Base-by-base conservation (phyloP, 2,888 invertebrate species). In the Colostygia pectinataria region DNA sequence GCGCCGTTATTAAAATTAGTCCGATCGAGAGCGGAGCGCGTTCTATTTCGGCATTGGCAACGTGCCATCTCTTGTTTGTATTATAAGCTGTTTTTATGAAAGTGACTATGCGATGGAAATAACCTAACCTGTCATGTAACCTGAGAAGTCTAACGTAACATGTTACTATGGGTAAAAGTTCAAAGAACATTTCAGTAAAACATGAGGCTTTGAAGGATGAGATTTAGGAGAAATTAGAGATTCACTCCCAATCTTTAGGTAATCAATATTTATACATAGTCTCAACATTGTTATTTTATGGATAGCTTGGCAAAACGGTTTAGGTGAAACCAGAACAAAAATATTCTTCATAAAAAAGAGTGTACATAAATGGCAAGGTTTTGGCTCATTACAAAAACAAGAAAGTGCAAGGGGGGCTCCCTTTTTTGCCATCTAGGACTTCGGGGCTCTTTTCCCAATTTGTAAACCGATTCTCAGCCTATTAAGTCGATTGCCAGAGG, bases 1-100 rank as follows among this genome's bases (percentile, higher is more conserved):
- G 71, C 77, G 74, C 71, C 82, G 74, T 79, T 82, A 84, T 86
- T 85, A 84, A 87, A 89, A 85, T 90, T 83, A 89, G 89, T 84
- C 72, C 77, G 77, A 80, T 83, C 80, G 83, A 81, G 84, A 88
- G 79, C 82, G 75, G 86, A 79, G 76, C 78, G 77, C 71, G 80
- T 76, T 80, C 89, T 90, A 90, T 90, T 90, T 89, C 77, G 60
- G 75, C 46, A 51, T 77, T 90, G 90, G 90, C 90, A 80, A 55
- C 63, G 59, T 83, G 90, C 90, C 90, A 90, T 81, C 81, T 79
- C 81, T 85, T 84, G 90, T 90, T 90, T 89, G 89, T 90, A 90
- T 87, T 90, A 89, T 90, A 90, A 89, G 86, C 86, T 82, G 89
- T 90, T 90, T 90, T 90, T 90, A 90, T 90, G 90, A 90, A 90